Evolutionary conservation across 1,140 invertebrate genomes (phyloP).

Genomic region (Microplitis mediator): DNA sequence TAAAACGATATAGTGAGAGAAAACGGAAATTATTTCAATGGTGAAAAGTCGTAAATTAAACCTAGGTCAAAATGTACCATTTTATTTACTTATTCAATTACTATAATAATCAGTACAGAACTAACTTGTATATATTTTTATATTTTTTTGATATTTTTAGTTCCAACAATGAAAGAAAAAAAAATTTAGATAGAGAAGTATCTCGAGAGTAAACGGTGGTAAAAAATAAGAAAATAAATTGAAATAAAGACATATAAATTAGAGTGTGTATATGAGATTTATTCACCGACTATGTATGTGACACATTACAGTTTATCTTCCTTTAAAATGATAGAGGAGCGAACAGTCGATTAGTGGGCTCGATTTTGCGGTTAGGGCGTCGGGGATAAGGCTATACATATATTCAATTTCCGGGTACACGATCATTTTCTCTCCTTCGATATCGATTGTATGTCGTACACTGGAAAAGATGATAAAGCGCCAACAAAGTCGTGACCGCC

Average conservation of each 20-base stretch:
- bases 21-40: background rate
- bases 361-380: conserved; percentile 6
- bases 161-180: no score
- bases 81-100: background rate
- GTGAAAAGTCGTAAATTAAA: background rate
- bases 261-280: no score
- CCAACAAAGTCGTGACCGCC: background rate
- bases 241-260: no score
- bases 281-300: background rate
- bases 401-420: conserved; percentile 9
- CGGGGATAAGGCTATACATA: conserved; percentile 9
- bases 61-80: background rate
- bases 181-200: no score
- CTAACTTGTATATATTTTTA: no score
- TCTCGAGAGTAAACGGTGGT: no score
- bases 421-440: conserved; percentile 10
- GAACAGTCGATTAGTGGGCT: conserved; percentile 17
- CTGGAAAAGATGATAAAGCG: conserved; percentile 7
- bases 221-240: no score
- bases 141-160: no score
- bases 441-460: conserved; percentile 19
- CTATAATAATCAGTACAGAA: no score
- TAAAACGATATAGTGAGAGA: conserved; percentile 1
- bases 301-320: background rate
- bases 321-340: background rate